phyloP scores from a whole-genome alignment of 1,140 invertebrate genomes.

The Cydia fagiglandana region DNA sequence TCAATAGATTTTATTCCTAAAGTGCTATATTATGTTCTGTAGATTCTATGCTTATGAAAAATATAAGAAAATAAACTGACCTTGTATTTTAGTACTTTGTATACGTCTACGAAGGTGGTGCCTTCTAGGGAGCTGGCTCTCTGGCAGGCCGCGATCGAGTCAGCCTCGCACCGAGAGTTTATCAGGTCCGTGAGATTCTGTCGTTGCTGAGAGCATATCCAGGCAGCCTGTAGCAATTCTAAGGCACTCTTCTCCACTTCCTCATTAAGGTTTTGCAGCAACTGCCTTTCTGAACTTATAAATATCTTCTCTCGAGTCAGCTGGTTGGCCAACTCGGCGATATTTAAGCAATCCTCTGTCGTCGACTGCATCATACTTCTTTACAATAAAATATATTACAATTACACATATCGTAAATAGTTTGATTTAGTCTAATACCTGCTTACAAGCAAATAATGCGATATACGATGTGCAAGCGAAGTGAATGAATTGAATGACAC shows the following conservation, averaged over 20 bases:
- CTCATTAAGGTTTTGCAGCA: slow-evolving; percentile 74
- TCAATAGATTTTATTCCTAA: background rate
- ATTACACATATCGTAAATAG: slow-evolving; percentile 50
- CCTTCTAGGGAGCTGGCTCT: slow-evolving; percentile 88
- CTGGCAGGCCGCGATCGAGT: slow-evolving; percentile 87
- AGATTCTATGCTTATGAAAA: background rate
- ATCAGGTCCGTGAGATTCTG: slow-evolving; percentile 91
- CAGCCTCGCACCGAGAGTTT: slow-evolving; percentile 85
- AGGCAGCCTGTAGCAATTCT: slow-evolving; percentile 85
- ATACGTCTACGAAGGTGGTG: slow-evolving; percentile 92
- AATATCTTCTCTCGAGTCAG: slow-evolving; percentile 75
- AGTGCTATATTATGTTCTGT: too few relatives aligned
- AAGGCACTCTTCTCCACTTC: slow-evolving; percentile 69
- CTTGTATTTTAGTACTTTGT: slow-evolving; percentile 90
- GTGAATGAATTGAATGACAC: slow-evolving; percentile 28
- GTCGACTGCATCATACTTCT: slow-evolving; percentile 74
- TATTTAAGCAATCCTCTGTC: slow-evolving; percentile 73
- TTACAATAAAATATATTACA: slow-evolving; percentile 43
- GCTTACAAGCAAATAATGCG: slow-evolving; percentile 28
- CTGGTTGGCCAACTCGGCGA: slow-evolving; percentile 73
- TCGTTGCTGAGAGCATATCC: slow-evolving; percentile 93
- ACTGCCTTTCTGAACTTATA: slow-evolving; percentile 74
- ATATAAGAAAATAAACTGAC: slow-evolving; percentile 65
- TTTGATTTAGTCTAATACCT: slow-evolving; percentile 29
- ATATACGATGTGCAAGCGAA: slow-evolving; percentile 27